These are phyloP conservation scores for Ruditapes philippinarum DNA, from an alignment of 1,140 invertebrate species.

Conservation along the genomic window DNA sequence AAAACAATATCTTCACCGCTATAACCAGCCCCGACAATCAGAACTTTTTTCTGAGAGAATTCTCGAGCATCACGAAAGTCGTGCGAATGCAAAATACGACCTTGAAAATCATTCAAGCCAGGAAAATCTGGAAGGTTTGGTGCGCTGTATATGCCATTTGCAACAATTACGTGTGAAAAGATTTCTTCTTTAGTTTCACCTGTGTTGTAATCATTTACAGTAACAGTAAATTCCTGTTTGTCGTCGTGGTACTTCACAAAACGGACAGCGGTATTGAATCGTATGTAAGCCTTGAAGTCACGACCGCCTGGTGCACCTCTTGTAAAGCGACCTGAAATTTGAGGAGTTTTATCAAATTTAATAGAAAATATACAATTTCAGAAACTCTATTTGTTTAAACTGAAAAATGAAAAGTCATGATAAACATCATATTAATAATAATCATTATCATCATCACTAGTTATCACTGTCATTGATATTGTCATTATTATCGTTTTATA, in stretches of 20 bases:
- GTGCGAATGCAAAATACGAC: slow-evolving; percentile 62
- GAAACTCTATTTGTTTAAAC: no score
- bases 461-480: no score
- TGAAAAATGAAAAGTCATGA: no score
- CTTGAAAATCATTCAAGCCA: slow-evolving; percentile 35
- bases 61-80: slow-evolving; percentile 44
- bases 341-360: not conserved
- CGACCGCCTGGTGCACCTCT: not conserved
- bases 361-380: no score
- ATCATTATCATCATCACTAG: no score
- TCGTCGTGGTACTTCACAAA: not conserved
- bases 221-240: slow-evolving; percentile 48
- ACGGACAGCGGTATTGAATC: slow-evolving; percentile 17
- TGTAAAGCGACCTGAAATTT: slow-evolving; percentile 13
- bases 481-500: no score
- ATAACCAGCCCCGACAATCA: slow-evolving; percentile 37
- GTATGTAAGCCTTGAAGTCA: not conserved
- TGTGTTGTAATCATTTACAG: slow-evolving; percentile 3
- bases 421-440: no score
- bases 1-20: slow-evolving; percentile 61
- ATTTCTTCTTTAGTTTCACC: not conserved
- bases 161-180: slow-evolving; percentile 56
- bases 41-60: slow-evolving; percentile 48
- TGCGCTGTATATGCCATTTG: slow-evolving; percentile 40
- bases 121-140: slow-evolving; percentile 33